These are phyloP conservation scores for Gulo gulo DNA, from an alignment of 2,113 vertebrate genomes.

Conservation along the genomic window DNA sequence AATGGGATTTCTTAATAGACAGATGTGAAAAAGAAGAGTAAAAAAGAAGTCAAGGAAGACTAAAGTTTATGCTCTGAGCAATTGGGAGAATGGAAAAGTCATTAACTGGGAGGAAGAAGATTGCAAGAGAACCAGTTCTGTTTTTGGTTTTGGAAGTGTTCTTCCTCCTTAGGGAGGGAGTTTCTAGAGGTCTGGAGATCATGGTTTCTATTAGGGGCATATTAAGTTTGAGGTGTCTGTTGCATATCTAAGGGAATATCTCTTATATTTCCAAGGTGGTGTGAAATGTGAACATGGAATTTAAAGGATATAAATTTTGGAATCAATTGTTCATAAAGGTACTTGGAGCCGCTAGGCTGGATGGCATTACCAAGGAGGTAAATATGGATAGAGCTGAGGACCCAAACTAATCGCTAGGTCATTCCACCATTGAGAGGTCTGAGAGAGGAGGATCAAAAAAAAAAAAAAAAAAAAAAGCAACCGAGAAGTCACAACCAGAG, in stretches of 20 bases:
- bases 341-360: background rate
- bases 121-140: background rate
- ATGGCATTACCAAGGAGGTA: background rate
- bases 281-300: background rate
- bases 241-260: background rate
- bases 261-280: background rate
- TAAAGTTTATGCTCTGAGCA: background rate
- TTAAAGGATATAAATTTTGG: background rate
- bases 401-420: background rate
- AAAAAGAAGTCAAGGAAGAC: background rate
- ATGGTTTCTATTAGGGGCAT: background rate
- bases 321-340: background rate
- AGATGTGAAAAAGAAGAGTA: background rate
- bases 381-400: background rate
- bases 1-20: background rate
- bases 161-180: background rate
- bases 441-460: background rate
- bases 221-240: background rate
- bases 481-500: background rate
- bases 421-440: background rate
- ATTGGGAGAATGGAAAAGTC: background rate
- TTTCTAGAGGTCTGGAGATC: background rate
- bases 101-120: background rate
- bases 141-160: background rate
- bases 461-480: background rate